Base-by-base conservation (phyloP, 2,113 vertebrate species). In the Spea bombifrons region DNA sequence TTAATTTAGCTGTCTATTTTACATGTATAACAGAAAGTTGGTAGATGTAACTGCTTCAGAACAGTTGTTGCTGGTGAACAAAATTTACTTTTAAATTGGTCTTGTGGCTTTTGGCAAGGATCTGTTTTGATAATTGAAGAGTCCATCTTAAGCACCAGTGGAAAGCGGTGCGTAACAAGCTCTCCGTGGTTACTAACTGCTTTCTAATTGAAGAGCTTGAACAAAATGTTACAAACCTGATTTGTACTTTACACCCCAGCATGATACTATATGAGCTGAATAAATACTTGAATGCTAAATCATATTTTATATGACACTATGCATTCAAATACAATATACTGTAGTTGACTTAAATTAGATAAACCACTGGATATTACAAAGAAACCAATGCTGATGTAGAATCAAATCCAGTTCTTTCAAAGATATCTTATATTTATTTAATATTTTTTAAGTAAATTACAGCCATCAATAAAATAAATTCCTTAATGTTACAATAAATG, bases 251-350 rank as follows among this genome's bases (percentile, higher is more conserved):
- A 59, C 68, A 64, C 77, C 63, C 9, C 70, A 48, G 63, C 30
- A 66, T 72, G 69, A 78, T 53, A 45, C 76, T 66, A 53, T 72
- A 72, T 55, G 30, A 72, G 67, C 57, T 55, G 47, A 71, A 72
- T 78, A 72, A 72, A 78, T 53, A 78, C 48, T 48, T 78, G 69
- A 78, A 78, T 78, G 15, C 69, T 72, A 78, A 71, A 53, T 72
- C 47, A 48, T 17, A 12, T 7, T 72, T 73, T 55, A 61, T n/a
- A 50, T 61, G 57, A 3, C 5, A 30, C 67, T 12, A 46, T 7
- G 3, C 30, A 66, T 9, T 5, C 66, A 46, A 49, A 70, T 16
- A 50, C n/a, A 17, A 17, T 49, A 17, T 48, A 30, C 30, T 30
- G 30, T 30, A 30, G 30, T 30, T 30, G 30, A 30, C 30, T 30